These are phyloP conservation scores for Bucco capensis DNA, from an alignment of 2,113 vertebrate species.

Conservation along the genomic window DNA sequence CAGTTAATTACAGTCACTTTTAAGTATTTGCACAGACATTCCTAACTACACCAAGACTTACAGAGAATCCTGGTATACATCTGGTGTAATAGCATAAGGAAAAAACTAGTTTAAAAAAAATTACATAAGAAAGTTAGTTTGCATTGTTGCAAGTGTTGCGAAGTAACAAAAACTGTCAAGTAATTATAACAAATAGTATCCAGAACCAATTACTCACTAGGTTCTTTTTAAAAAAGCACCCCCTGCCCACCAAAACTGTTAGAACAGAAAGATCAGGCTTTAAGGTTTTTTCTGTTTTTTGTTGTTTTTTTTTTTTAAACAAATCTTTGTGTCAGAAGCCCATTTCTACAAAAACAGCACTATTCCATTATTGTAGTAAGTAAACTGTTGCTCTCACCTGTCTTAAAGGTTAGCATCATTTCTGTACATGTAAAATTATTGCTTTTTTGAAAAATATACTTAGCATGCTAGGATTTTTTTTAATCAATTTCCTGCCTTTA, in stretches of 20 bases:
- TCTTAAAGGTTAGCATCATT: slow-evolving; percentile 81
- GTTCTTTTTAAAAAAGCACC: background rate
- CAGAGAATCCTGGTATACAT: slow-evolving; percentile 39
- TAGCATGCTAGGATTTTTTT: slow-evolving; percentile 77
- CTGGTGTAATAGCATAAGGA: slow-evolving; percentile 31
- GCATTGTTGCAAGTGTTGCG: slow-evolving; percentile 66
- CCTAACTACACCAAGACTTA: slow-evolving; percentile 32
- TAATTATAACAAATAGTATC: slow-evolving; percentile 74
- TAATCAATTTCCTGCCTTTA: slow-evolving; percentile 80
- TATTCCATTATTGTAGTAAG: slow-evolving; percentile 68
- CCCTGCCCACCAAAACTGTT: slow-evolving; percentile 23
- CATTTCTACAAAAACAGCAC: slow-evolving; percentile 74
- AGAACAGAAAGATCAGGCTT: slow-evolving; percentile 77
- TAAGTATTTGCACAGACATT: slow-evolving; percentile 38
- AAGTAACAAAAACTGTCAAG: slow-evolving; percentile 70
- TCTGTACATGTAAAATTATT: slow-evolving; percentile 87
- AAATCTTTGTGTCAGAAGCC: slow-evolving; percentile 75
- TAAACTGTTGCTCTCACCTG: slow-evolving; percentile 76
- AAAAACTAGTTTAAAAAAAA: slow-evolving; percentile 31
- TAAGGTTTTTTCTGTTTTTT: slow-evolving; percentile 2
- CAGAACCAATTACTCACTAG: slow-evolving; percentile 68
- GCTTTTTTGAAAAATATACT: slow-evolving; percentile 86
- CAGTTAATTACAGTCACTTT: slow-evolving; percentile 25
- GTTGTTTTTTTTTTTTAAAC: slow-evolving; percentile 65
- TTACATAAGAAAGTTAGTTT: slow-evolving; percentile 61